Percentiles rank a stretch among this genome's conserved stretches.
phyloP scores from a whole-genome alignment of 2,888 invertebrate species.

The Magallana nippona region DNA sequence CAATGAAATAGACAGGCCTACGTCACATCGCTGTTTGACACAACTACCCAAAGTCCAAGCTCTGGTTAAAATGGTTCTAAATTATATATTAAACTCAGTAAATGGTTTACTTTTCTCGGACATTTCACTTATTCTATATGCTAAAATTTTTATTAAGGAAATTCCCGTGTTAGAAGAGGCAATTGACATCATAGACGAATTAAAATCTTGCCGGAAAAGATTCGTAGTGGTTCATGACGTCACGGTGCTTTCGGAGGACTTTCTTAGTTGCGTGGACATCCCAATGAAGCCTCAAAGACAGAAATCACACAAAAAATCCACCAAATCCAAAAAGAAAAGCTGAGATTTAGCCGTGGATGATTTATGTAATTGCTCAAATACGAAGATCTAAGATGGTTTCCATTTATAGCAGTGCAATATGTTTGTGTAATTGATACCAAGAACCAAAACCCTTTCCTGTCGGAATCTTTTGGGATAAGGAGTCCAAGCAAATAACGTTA shows the following conservation, averaged over 20 bases:
- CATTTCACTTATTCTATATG: not conserved
- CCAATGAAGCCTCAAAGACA: not conserved
- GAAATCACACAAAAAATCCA: not conserved
- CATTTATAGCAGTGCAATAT: no score
- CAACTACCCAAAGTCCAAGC: no score
- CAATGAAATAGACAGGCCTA: no score
- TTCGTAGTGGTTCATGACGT: constrained; percentile 48
- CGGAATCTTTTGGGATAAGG: no score
- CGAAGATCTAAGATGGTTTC: no score
- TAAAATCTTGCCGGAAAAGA: constrained; percentile 21
- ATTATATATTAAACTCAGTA: no score
- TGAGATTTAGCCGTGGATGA: not conserved
- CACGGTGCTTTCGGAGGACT: constrained; percentile 48
- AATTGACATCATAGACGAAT: constrained; percentile 38
- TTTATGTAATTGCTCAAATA: not conserved
- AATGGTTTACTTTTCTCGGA: no score
- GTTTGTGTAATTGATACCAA: no score
- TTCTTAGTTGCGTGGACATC: not conserved
- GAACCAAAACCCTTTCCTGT: no score
- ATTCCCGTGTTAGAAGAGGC: constrained; percentile 44
- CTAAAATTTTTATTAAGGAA: constrained; percentile 38
- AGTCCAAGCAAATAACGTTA: no score
- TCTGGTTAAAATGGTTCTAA: no score
- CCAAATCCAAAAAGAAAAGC: constrained; percentile 30
- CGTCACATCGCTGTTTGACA: no score